Evolutionary conservation across 2,888 invertebrate species (phyloP).

Genomic region (Eudasyphora cyanicolor): DNA sequence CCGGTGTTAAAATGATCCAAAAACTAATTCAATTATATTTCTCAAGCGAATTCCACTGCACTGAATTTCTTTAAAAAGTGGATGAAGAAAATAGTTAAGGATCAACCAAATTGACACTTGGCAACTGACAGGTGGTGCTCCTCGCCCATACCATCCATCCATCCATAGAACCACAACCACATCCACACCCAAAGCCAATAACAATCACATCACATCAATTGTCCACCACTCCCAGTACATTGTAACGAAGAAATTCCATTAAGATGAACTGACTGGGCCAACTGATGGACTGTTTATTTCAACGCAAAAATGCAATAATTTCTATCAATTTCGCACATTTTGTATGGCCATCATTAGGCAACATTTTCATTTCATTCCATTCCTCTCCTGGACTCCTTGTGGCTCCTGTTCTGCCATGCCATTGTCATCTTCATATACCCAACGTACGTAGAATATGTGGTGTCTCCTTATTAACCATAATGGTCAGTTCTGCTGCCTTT

Average conservation of each 20-base stretch:
- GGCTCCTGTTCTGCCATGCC: background rate
- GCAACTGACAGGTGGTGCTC: slow-evolving; percentile 59
- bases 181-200: background rate
- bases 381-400: background rate
- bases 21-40: background rate
- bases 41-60: background rate
- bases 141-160: background rate
- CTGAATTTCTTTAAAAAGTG: background rate
- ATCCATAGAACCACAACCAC: background rate
- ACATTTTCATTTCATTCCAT: background rate
- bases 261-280: too few relatives aligned
- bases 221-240: background rate
- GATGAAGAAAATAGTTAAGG: background rate
- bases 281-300: slow-evolving; percentile 51
- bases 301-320: slow-evolving; percentile 62
- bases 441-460: background rate
- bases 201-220: background rate
- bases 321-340: slow-evolving; percentile 69
- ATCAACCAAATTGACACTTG: slow-evolving; percentile 48
- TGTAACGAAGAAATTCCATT: slow-evolving; percentile 48
- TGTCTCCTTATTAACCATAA: slow-evolving; percentile 9
- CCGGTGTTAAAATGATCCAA: too few relatives aligned
- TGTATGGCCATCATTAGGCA: slow-evolving; percentile 26
- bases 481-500: background rate
- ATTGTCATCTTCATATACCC: background rate